Conservation (phyloP, 2,113 vertebrate genomes). For the Siphamia tubifer region DNA sequence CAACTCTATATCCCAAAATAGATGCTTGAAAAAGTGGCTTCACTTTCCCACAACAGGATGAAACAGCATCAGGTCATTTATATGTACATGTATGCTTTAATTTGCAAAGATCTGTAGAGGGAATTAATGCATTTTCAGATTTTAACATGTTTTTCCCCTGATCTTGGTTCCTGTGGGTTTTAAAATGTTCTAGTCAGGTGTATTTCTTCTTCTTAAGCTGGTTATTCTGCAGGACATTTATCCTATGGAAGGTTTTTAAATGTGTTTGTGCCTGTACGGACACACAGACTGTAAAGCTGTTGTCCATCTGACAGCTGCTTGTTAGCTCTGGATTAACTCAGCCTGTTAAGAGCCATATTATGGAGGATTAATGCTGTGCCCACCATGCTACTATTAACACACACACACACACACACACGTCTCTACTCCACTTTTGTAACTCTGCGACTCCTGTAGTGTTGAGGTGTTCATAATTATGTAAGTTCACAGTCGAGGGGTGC, state of each 20-base stretch:
- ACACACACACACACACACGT: not conserved
- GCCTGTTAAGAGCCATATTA: constrained; percentile 33
- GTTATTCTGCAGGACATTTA: not conserved
- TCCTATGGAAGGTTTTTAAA: not conserved
- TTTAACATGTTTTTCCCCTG: no score
- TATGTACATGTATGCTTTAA: no score
- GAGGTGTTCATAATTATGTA: not conserved
- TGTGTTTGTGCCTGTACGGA: not conserved
- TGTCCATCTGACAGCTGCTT: constrained; percentile 48
- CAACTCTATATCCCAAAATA: no score
- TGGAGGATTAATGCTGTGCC: constrained; percentile 32
- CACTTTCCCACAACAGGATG: no score
- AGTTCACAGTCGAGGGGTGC: not conserved
- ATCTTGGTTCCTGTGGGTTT: no score
- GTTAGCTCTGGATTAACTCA: constrained; percentile 47
- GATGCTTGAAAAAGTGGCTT: no score
- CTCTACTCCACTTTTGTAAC: not conserved
- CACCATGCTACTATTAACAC: not conserved
- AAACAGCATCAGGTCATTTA: no score
- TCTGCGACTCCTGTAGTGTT: not conserved
- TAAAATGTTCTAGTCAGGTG: no score
- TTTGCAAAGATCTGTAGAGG: no score
- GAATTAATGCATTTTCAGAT: no score
- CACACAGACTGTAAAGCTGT: not conserved
- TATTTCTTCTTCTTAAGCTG: no score